Evolutionary conservation across 2,888 invertebrate genomes (phyloP), one percentile per base, ranked within the genome.

Genomic region (Anthoptus insignis): DNA sequence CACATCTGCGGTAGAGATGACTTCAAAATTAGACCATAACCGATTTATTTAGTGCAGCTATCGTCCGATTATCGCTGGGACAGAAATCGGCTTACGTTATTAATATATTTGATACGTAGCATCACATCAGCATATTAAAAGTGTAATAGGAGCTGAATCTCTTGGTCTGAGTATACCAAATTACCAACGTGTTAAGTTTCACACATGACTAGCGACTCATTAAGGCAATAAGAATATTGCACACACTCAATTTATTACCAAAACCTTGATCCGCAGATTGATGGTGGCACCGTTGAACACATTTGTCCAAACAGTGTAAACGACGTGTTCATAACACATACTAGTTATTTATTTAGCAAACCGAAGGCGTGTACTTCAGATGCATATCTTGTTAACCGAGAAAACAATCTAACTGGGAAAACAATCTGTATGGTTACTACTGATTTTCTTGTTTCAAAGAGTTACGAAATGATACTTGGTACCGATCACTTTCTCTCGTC

Each of bases 391-490:
- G 29, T 56, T 21, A 45, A 42, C 60, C 63, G 52, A 59, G 64
- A 67, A 64, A 66, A 27, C 13, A 34, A 52, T 34, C 16, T 52
- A 16, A n/a, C n/a, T n/a, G n/a, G n/a, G n/a, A n/a, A n/a, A n/a
- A n/a, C n/a, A 34, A 32, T 11, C 32, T 32, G 34, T n/a, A 22
- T 67, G 57, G 45, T 59, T 57, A 27, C 52, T 49, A 57, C 66
- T 59, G 67, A 80, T 84, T 85, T 85, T 85, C 81, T 85, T 86
- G 78, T 84, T 85, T 81, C 81, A 81, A 83, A 84, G 72, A 70
- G 79, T 91, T 89, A 89, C 86, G 87, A 90, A 87, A 91, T 87
- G 77, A 77, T 74, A 76, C 76, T 81, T 42, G 78, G 74, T 81
- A 77, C 73, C 74, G 65, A 76, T 86, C 7, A 27, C 89, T 90